A percentile compares a stretch with the other conserved stretches of the same genome.
Evolutionary conservation across 2,888 invertebrate species (phyloP).

Genomic region (Nyleta sp.): DNA sequence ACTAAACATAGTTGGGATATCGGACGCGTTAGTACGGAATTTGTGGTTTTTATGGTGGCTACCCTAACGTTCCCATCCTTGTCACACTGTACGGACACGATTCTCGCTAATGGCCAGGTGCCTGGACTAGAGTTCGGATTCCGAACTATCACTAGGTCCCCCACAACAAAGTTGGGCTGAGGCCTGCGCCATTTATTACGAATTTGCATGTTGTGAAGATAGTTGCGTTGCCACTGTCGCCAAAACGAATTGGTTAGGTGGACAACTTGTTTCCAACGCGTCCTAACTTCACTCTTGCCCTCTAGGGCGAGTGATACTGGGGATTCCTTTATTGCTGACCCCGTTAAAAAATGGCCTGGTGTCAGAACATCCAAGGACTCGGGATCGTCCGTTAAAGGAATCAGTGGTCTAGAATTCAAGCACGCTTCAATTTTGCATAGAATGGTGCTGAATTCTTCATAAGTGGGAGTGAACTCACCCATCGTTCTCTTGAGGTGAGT

Average conservation of each 20-base stretch:
- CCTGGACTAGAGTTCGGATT: too few relatives aligned
- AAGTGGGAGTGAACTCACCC: background rate
- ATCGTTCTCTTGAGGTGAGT: background rate
- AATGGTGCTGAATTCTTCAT: background rate
- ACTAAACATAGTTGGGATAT: too few relatives aligned
- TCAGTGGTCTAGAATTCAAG: conserved; percentile 2
- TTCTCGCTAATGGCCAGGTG: too few relatives aligned
- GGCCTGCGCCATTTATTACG: background rate
- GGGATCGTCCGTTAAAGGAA: background rate
- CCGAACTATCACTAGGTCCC: background rate
- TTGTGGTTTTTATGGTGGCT: too few relatives aligned
- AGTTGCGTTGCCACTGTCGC: background rate
- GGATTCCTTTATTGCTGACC: background rate
- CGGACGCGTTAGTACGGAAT: too few relatives aligned
- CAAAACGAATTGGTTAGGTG: background rate
- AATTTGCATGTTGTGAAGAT: background rate
- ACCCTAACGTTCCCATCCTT: too few relatives aligned
- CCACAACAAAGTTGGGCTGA: background rate
- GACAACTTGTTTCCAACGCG: background rate
- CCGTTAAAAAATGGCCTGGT: background rate
- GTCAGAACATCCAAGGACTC: background rate
- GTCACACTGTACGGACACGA: too few relatives aligned
- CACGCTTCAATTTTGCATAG: background rate
- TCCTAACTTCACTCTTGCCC: too few relatives aligned
- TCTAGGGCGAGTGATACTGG: too few relatives aligned